A percentile compares a stretch with the other conserved stretches of the same genome.
Evolutionary conservation across 2,888 invertebrate genomes (phyloP).

Genomic region (Agelastica alni): DNA sequence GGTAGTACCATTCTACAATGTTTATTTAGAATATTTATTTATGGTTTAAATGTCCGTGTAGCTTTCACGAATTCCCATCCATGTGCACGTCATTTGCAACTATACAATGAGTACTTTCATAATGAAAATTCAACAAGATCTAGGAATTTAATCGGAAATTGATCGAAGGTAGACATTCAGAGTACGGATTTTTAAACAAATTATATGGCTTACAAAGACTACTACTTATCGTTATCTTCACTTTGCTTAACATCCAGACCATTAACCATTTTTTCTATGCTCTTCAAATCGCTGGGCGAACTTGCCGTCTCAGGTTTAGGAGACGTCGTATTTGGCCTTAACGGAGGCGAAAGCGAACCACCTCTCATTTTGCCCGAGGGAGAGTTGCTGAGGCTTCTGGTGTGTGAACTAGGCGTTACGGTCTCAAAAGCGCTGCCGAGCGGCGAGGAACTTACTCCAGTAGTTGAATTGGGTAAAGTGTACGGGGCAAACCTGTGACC

Average conservation of each 20-base stretch:
- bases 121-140: no score
- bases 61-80: no score
- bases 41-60: no score
- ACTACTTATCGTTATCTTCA: conserved; percentile 52
- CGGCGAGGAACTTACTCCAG: conserved; percentile 61
- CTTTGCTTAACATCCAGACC: conserved; percentile 84
- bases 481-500: conserved; percentile 89
- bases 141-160: not conserved
- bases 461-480: conserved; percentile 69
- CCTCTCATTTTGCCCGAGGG: conserved; percentile 58
- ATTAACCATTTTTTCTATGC: conserved; percentile 97
- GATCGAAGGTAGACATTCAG: conserved; percentile 11
- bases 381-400: conserved; percentile 67
- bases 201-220: conserved; percentile 22
- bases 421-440: conserved; percentile 87
- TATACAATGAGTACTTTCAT: no score
- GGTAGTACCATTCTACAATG: no score
- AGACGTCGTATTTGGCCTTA: conserved; percentile 62
- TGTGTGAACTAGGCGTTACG: conserved; percentile 77
- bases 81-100: no score
- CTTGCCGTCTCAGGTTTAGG: conserved; percentile 61
- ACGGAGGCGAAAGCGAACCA: conserved; percentile 61
- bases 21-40: no score
- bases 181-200: conserved; percentile 34
- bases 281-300: conserved; percentile 84